Evolutionary conservation across 2,888 invertebrate genomes (phyloP), one percentile per base, ranked within the genome.

Genomic region (Parnassius apollo): DNA sequence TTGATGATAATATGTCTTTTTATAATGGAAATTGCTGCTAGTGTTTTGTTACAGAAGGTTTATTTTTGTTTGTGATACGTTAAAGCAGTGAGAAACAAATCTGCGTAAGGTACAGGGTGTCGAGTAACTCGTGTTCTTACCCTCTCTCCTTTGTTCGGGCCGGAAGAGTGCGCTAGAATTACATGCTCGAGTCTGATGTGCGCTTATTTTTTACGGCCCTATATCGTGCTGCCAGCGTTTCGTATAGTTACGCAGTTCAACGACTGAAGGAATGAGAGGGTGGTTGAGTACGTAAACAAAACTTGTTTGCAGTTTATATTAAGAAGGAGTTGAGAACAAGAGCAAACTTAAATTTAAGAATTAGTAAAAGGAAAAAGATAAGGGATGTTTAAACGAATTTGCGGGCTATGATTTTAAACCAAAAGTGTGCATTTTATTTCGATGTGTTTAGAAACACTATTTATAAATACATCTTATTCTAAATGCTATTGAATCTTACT

Each of bases 101-200:
- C 91, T 90, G 91, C 88, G 90, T 90, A 85, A 88, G 89, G 89
- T 85, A 85, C 86, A 78, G 87, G 89, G 91, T 91, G 91, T 91
- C 90, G 91, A 89, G 90, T 91, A 90, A 91, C 91, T 91, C 91
- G 90, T 90, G 91, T 91, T 89, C 90, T 90, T 91, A 89, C 91
- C 90, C 91, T 90, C 91, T 86, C 89, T 88, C 86, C 86, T 91
- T 91, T 91, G 91, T 91, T 88, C 87, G 85, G 81, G 85, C 86
- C 91, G 91, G 91, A 91, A 91, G 91, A 90, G 90, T 88, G 86
- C 88, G 90, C 91, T 91, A 91, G 91, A 91, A 91, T 91, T 91
- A 91, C 91, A 91, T 89, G 91, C 91, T 91, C 85, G 81, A 91
- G 83, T 86, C 89, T 91, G 91, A 91, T 91, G 91, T 85, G 88